These are phyloP conservation scores for Proterorhinus semilunaris DNA, from an alignment of 2,113 vertebrate species.

Conservation along the genomic window DNA sequence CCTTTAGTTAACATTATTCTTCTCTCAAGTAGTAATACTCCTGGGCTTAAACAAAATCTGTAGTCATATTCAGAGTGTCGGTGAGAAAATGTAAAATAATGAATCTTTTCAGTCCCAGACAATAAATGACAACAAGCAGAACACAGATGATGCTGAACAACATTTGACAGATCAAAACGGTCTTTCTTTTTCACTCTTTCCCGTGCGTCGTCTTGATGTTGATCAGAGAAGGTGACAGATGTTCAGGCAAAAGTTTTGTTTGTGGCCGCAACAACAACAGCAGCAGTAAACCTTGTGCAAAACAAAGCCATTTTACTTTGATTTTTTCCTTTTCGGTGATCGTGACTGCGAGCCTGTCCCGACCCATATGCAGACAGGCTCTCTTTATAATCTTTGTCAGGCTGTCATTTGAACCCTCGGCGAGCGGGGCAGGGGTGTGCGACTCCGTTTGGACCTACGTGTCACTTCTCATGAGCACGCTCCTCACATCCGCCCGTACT, in stretches of 20 bases:
- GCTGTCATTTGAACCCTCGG: slow-evolving; percentile 2
- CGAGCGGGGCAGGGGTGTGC: slow-evolving; percentile 8
- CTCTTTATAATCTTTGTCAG: slow-evolving; percentile 33
- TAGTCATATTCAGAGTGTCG: too few species aligned
- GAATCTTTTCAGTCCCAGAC: background rate
- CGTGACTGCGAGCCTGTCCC: slow-evolving; percentile 17
- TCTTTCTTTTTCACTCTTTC: background rate
- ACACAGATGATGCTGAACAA: background rate
- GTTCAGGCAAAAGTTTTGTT: slow-evolving; percentile 6
- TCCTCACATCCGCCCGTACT: slow-evolving; percentile 11
- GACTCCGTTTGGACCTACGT: slow-evolving; percentile 28
- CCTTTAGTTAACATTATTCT: too few species aligned
- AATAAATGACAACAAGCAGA: background rate
- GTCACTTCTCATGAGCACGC: slow-evolving; percentile 32
- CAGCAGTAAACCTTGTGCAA: background rate
- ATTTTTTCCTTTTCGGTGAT: background rate
- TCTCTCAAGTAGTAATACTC: too few species aligned
- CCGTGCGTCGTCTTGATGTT: background rate
- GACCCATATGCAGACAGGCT: slow-evolving; percentile 25
- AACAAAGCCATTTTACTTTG: slow-evolving; percentile 27
- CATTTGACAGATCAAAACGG: background rate
- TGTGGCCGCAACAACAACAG: background rate
- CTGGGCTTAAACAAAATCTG: too few species aligned
- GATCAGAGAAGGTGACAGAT: slow-evolving; percentile 2
- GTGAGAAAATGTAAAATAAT: too few species aligned